Base-by-base conservation (phyloP, 1,140 invertebrate species). In the Hycleus phaleratus region DNA sequence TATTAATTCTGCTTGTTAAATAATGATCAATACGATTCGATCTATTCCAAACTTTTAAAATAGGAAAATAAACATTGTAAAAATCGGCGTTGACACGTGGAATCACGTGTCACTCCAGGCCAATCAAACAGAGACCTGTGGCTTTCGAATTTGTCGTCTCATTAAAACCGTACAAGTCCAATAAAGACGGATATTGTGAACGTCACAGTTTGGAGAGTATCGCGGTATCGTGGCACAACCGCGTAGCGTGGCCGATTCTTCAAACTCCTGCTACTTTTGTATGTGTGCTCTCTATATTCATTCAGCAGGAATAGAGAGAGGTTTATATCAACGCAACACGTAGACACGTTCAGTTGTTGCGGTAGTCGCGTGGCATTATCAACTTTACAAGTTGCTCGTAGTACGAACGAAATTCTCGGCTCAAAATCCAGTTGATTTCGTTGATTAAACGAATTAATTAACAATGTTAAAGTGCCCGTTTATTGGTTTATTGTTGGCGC, bases 51-150 rank as follows among this genome's bases (percentile, higher is more conserved):
- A 18, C 18, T 18, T 18, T 18, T 18, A 18, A 1, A 18, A 18
- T 18, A 1, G 18, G 18, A 2, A 18, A 18, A 12, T 12, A 12
- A 18, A 18, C 1, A 18, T 18, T 18, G 18, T 18, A 18, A 18
- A 32, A 32, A 32, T 32, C 32, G 49, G 61, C 47, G 18, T 18
- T 18, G 18, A 57, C 51, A 56, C 58, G 49, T 50, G 58, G 45
- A 58, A 51, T 67, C 64, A 66, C 62, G 49, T 60, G 58, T 38
- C 50, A 39, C 10, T 44, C 18, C 32, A 39, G 24, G 38, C 68
- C 68, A 69, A 69, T 66, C 51, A 64, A 25, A 50, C 24, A 11
- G 48, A 57, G 62, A 69, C 68, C 66, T 68, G 68, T 69, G 68
- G 68, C 68, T 69, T 67, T 61, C 56, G 45, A 46, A 54, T 55